Evolutionary conservation across 1,140 invertebrate species (phyloP), one percentile per base, ranked within the genome.

Genomic region (Drosophila miranda): DNA sequence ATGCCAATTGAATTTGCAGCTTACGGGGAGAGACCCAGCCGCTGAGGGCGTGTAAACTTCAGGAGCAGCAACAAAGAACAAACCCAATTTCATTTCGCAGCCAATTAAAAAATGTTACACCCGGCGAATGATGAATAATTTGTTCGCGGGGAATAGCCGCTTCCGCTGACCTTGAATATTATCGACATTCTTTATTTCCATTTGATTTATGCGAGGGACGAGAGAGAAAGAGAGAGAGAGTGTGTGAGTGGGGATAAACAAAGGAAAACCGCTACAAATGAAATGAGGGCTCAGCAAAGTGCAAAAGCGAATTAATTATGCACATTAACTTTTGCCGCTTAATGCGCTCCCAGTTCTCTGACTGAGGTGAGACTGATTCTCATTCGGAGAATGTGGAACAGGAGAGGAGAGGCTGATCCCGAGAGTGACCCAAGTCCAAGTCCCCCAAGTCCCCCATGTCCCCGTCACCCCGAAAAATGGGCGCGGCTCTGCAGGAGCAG

Each of bases 301-400:
- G 82, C 82, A 87, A 78, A 87, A 87, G 75, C 66, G 80, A 87
- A 87, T 87, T 87, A 87, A 87, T 87, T 87, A 87, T 87, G 82
- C 67, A 87, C 82, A 87, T 87, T 87, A 87, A 87, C 83, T 87
- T 87, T 87, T 87, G 83, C 79, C 83, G 78, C 82, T 64, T 78
- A 87, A 69, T 81, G 81, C 72, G 72, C 55, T 52, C 69, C 48
- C 48, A n/a, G 44, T 60, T 44, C 56, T 48, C n/a, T n/a, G 19
- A 26, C 34, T 23, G 48, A 64, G 61, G 61, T 67, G 51, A 52
- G 75, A 67, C 64, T 34, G 62, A 67, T 68, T 68, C 62, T 34
- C 23, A 64, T 66, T 30, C 46, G 38, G 9, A 16, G 34, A 13
- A 51, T 38, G 11, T 34, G 30, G n/a, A 42, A 21, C 19, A n/a